Evolutionary conservation across 2,113 vertebrate genomes (phyloP).

Genomic region (Nycticorax nycticorax): DNA sequence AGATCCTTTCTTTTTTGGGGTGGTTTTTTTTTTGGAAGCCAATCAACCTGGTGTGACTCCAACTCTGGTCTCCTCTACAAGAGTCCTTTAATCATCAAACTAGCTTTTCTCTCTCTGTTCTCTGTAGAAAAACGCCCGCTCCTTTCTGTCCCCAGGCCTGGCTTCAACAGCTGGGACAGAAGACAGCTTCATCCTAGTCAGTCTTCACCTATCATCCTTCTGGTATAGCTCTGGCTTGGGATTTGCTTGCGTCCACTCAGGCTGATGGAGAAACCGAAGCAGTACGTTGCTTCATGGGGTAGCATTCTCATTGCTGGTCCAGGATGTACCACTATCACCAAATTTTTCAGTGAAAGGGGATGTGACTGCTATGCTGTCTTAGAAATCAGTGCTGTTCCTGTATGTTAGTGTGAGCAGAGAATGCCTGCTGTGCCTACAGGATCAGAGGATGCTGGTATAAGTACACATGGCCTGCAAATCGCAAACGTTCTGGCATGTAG

Average conservation of each 20-base stretch:
- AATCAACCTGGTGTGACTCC: neutral
- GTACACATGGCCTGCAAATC: neutral
- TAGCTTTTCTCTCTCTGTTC: neutral
- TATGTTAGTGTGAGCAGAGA: neutral
- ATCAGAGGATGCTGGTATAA: neutral
- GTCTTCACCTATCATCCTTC: neutral
- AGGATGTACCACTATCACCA: rapidly evolving
- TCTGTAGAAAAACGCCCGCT: neutral
- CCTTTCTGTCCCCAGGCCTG: neutral
- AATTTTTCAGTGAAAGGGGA: neutral
- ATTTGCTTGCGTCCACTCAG: neutral
- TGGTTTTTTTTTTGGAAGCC: neutral
- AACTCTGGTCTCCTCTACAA: neutral
- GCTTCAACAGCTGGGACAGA: neutral
- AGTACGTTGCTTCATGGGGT: neutral
- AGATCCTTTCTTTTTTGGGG: neutral
- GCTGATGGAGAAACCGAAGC: neutral
- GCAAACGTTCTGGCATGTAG: neutral
- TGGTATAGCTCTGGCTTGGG: neutral
- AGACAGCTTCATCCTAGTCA: neutral
- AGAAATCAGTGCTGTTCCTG: neutral
- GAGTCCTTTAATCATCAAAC: neutral
- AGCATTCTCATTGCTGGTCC: neutral
- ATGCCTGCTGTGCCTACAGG: neutral
- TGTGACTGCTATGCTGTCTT: neutral